Percentiles rank a stretch among this genome's conserved stretches.
phyloP scores from a whole-genome alignment of 1,140 invertebrate genomes.

The Euwallacea similis region DNA sequence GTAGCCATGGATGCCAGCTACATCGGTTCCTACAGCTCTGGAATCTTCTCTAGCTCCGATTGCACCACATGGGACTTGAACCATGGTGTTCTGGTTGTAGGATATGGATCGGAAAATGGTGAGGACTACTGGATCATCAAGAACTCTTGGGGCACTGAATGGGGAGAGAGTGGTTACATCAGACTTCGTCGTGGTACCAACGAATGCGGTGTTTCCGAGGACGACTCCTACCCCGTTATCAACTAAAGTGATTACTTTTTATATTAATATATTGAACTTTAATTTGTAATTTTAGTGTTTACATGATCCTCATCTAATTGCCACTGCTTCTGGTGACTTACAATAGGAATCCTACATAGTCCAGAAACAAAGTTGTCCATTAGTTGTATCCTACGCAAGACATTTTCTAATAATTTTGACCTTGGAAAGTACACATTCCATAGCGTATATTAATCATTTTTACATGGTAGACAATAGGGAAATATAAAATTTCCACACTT shows the following conservation, averaged over 20 bases:
- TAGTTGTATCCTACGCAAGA: too few species aligned
- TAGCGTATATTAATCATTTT: too few species aligned
- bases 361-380: too few species aligned
- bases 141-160: constrained; percentile 41
- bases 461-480: too few species aligned
- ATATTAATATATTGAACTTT: neutral
- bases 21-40: constrained; percentile 36
- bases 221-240: constrained; percentile 32
- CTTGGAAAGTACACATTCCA: too few species aligned
- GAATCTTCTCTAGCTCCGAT: constrained; percentile 20
- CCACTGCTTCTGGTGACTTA: too few species aligned
- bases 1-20: constrained; percentile 84
- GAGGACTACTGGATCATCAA: constrained; percentile 42
- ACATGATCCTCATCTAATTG: too few species aligned
- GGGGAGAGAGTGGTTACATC: constrained; percentile 42
- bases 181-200: constrained; percentile 35
- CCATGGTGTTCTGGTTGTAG: constrained; percentile 43
- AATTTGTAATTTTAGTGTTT: neutral
- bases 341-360: too few species aligned
- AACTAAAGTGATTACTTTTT: neutral
- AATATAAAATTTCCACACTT: too few species aligned
- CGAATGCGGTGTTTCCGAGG: constrained; percentile 38
- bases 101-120: constrained; percentile 38
- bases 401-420: too few species aligned
- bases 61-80: constrained; percentile 28